These are phyloP conservation scores for Achatina immaculata DNA, from an alignment of 1,140 invertebrate genomes.

Conservation along the genomic window DNA sequence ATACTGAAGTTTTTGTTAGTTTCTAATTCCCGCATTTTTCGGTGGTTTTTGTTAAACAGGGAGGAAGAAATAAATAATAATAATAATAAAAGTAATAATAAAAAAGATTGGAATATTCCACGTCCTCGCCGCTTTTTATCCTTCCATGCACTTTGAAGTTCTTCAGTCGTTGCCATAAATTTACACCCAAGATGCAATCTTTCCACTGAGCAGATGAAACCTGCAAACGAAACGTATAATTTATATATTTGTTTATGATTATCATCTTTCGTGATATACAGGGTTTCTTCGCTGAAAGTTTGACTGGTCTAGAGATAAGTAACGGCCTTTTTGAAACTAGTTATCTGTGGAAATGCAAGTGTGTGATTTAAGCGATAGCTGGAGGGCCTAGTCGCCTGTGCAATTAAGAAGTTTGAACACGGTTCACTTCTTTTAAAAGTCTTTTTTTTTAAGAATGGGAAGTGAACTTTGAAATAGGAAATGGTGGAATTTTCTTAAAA, in stretches of 20 bases:
- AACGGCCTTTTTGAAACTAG: slow-evolving; percentile 7
- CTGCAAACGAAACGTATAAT: background rate
- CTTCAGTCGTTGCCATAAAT: background rate
- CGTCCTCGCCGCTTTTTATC: too few relatives aligned
- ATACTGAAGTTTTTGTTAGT: too few relatives aligned
- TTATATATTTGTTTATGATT: slow-evolving; percentile 2
- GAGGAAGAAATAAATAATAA: too few relatives aligned
- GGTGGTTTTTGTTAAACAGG: too few relatives aligned
- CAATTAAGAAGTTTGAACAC: background rate
- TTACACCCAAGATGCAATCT: background rate
- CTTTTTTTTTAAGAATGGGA: background rate
- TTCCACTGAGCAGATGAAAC: background rate
- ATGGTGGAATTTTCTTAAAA: too few relatives aligned
- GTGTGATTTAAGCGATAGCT: background rate
- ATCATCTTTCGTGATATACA: background rate
- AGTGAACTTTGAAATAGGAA: background rate
- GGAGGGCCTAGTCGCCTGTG: background rate
- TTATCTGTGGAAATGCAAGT: background rate
- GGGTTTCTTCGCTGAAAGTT: background rate
- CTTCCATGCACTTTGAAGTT: background rate
- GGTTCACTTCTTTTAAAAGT: background rate
- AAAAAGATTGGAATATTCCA: too few relatives aligned
- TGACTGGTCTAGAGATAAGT: background rate
- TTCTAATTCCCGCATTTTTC: too few relatives aligned
- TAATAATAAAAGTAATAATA: too few relatives aligned